phyloP scores from a whole-genome alignment of 2,797 vertebrate species.

The Pteronotus mesoamericanus region DNA sequence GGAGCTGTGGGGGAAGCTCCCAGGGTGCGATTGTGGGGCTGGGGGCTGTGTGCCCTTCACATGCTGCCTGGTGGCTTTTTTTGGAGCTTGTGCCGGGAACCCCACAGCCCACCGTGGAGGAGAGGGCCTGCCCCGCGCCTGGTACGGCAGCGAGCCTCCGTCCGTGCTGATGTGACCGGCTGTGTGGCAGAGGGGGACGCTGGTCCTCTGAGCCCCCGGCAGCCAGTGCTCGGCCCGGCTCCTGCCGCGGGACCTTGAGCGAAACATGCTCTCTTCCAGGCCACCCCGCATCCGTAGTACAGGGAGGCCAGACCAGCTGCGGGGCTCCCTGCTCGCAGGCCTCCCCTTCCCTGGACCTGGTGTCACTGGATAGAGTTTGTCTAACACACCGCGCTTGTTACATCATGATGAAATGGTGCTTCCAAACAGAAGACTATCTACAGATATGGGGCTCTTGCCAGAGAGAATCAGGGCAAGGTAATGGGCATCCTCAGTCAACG shows the following conservation, averaged over 20 bases:
- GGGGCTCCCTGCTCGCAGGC: not conserved
- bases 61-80: rapidly evolving
- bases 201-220: not conserved
- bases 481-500: rapidly evolving
- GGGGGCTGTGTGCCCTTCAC: not conserved
- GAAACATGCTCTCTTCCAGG: no score
- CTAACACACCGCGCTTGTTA: not conserved
- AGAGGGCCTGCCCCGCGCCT: not conserved
- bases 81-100: rapidly evolving
- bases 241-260: not conserved
- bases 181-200: not conserved
- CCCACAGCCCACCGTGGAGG: rapidly evolving
- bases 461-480: not conserved
- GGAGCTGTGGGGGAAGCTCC: not conserved
- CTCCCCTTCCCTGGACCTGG: not conserved
- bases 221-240: not conserved
- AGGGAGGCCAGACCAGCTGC: not conserved
- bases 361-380: not conserved
- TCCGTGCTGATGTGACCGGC: rapidly evolving
- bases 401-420: not conserved
- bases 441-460: not conserved
- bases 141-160: not conserved
- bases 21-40: not conserved
- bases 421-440: not conserved
- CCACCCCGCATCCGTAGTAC: no score